These are phyloP conservation scores for Gasteruption jaculator DNA, from an alignment of 2,888 invertebrate species.

Conservation along the genomic window DNA sequence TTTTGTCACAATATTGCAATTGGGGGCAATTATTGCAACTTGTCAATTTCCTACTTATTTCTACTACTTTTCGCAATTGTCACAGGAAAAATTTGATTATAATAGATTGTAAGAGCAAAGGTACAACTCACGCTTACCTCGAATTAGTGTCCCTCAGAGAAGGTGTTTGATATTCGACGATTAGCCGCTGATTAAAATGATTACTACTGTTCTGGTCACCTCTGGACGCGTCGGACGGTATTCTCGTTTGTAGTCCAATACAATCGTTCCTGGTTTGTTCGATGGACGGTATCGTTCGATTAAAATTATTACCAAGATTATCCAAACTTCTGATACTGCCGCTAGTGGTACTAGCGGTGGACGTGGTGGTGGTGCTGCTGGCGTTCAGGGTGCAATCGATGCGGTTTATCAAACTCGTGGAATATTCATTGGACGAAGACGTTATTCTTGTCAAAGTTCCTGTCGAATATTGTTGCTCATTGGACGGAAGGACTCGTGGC, in stretches of 20 bases:
- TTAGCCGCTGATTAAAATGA: slow-evolving; percentile 38
- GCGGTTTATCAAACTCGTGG: no score
- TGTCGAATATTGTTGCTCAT: slow-evolving; percentile 28
- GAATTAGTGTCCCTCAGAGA: slow-evolving; percentile 43
- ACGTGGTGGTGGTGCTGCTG: slow-evolving; percentile 21
- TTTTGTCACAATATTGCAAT: no score
- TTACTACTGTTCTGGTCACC: slow-evolving; percentile 31
- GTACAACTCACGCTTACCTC: slow-evolving; percentile 50
- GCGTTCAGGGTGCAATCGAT: slow-evolving; percentile 9
- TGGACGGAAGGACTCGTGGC: slow-evolving; percentile 28
- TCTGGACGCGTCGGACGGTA: slow-evolving; percentile 45
- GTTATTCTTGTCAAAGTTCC: slow-evolving; percentile 21
- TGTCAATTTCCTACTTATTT: no score
- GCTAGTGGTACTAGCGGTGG: slow-evolving; percentile 15
- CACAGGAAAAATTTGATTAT: no score
- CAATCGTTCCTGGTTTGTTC: slow-evolving; percentile 26
- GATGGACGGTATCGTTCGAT: slow-evolving; percentile 34
- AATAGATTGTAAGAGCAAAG: slow-evolving; percentile 27
- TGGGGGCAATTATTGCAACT: no score
- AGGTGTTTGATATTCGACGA: slow-evolving; percentile 48
- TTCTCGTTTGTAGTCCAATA: slow-evolving; percentile 39
- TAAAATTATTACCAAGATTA: slow-evolving; percentile 20
- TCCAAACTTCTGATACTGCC: no score
- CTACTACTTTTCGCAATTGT: no score
- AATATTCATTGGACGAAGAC: neutral